Base-by-base conservation (phyloP, 2,113 vertebrate genomes). In the Stigmatopora argus region DNA sequence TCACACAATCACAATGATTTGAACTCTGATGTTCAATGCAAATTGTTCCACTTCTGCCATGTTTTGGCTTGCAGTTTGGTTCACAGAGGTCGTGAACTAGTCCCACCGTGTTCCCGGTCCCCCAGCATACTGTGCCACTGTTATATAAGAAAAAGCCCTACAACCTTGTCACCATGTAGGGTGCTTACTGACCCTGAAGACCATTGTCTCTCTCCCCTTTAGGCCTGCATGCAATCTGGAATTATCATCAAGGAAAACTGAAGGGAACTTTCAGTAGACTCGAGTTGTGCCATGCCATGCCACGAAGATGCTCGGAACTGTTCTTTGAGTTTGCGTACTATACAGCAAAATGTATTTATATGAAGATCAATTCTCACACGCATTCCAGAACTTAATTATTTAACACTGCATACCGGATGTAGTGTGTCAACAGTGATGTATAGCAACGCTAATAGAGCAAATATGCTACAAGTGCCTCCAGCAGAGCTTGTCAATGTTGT, bases 111-210 rank as follows among this genome's bases (percentile, higher is more conserved):
- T 56, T 14, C 15, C 23, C 7, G 6, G 59, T 21, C 38, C 59
- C n/a, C 41, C 0, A 61, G 38, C 58, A 19, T 61, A 14, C 10
- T 61, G 8, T 9, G 12, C 12, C 0, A 12, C 41, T 45, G 48
- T 83, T 83, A 83, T 67, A 62, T 81, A 82, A 86, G 65, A 14
- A 76, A 69, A 74, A 44, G 58, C 48, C 69, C 18, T 51, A 0
- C 69, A 72, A 72, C 65, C 13, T 72, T 49, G 71, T 64, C 26
- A 35, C 19, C 49, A 64, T 75, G 71, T 59, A 70, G 19, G 62
- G 38, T 66, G 78, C 70, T 80, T 66, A 77, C 76, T 86, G 83
- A 87, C 75, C 83, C 75, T 10, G 59, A 81, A 69, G 70, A 78
- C 47, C 1, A 67, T 64, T 23, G 66, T 60, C 41, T 70, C 49